Evolutionary conservation across 2,797 vertebrate species (phyloP).

Genomic region (Clarias fuscus): DNA sequence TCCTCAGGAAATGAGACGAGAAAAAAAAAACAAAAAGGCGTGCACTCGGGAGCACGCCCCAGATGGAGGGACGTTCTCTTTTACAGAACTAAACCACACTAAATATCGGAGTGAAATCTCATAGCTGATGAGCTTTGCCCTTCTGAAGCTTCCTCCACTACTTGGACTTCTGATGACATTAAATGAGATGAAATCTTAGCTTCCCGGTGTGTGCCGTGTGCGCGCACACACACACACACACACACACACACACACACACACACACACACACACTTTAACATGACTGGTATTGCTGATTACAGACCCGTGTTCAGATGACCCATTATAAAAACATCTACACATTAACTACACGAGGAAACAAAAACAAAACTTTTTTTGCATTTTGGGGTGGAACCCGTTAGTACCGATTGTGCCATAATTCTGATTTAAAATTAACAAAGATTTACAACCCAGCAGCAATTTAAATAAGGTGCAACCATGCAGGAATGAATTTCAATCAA

Average conservation of each 20-base stretch:
- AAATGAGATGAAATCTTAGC: constrained; percentile 55
- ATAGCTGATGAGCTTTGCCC: constrained; percentile 45
- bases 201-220: constrained; percentile 45
- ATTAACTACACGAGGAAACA: constrained; percentile 26
- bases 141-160: constrained; percentile 57
- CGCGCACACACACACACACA: neutral
- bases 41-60: constrained; percentile 26
- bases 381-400: constrained; percentile 62
- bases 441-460: constrained; percentile 56
- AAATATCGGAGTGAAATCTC: constrained; percentile 57
- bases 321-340: constrained; percentile 37
- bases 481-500: constrained; percentile 60
- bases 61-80: constrained; percentile 23
- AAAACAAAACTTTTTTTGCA: constrained; percentile 29
- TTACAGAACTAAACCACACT: constrained; percentile 60
- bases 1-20: constrained; percentile 66
- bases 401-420: constrained; percentile 76
- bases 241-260: neutral
- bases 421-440: constrained; percentile 62
- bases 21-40: constrained; percentile 26
- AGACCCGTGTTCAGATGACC: constrained; percentile 36
- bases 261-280: constrained; percentile 46
- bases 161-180: constrained; percentile 37
- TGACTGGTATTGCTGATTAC: constrained; percentile 63
- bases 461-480: constrained; percentile 59